phyloP scores from a whole-genome alignment of 2,888 invertebrate species.

The Stenodema calcarata region DNA sequence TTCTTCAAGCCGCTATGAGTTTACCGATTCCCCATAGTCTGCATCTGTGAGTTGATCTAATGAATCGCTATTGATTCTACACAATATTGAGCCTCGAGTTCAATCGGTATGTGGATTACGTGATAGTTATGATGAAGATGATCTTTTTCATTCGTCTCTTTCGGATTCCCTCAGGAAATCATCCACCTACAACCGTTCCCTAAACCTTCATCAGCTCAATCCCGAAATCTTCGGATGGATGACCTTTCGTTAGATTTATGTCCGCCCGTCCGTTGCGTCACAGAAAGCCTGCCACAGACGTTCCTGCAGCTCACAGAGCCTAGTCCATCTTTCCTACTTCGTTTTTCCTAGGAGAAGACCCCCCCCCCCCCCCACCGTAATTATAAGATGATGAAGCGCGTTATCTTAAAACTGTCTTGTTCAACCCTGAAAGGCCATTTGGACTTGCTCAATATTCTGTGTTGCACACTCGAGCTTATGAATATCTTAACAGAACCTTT shows the following conservation, averaged over 20 bases:
- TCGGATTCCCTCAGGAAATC: not conserved
- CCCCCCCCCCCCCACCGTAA: not conserved
- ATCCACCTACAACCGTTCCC: not conserved
- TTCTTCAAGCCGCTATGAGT: no score
- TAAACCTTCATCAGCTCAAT: not conserved
- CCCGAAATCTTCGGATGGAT: not conserved
- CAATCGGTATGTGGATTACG: not conserved
- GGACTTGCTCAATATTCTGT: not conserved
- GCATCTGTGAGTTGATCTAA: no score
- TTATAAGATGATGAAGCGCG: not conserved
- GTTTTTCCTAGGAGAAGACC: not conserved
- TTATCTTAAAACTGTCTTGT: not conserved
- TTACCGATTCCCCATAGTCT: no score
- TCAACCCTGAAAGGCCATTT: not conserved
- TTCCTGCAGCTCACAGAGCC: not conserved
- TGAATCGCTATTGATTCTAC: no score
- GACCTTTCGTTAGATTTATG: not conserved
- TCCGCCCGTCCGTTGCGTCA: not conserved
- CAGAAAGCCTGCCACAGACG: not conserved
- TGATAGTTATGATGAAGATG: not conserved
- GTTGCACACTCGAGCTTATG: not conserved
- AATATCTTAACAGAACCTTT: no score
- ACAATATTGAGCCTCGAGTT: no score
- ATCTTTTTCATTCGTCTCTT: not conserved
- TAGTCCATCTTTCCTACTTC: not conserved